Evolutionary conservation across 1,140 invertebrate genomes (phyloP), one percentile per base, ranked within the genome.

Genomic region (Aricia agestis): DNA sequence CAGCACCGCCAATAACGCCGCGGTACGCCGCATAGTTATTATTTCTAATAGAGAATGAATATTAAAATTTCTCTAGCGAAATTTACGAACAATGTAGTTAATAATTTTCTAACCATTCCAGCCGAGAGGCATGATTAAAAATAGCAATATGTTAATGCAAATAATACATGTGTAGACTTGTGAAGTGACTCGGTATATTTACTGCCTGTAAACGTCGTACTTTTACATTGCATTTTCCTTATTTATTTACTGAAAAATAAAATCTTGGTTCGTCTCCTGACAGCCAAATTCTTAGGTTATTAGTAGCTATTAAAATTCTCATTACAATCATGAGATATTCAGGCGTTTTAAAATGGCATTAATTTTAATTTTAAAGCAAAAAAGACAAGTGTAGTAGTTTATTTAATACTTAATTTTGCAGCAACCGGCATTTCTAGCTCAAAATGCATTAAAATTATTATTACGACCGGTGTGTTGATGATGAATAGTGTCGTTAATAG

Each of bases 21-120:
- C 36, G 36, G 36, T 36, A 52, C 45, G 45, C 45, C 13, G 45
- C 45, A 52, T 15, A 13, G 45, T 52, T 52, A 52, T 52, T 52
- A 52, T 52, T 52, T 15, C 45, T 52, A 52, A 52, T 52, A 52
- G 45, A 52, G 45, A 52, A 52, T 52, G 45, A 52, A 52, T 52
- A 52, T 52, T 52, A 52, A 52, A 52, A 52, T 52, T 52, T 52
- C 45, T 52, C 11, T 15, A 52, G 45, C 45, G 6, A 52, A 52
- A 52, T 52, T 36, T 52, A 52, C 13, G 13, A 52, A 52, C 45
- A 52, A 52, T 52, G 45, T 52, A 52, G 45, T 10, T 15, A 52
- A 52, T 52, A 15, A 52, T 15, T 52, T 52, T 52, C 45, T 52
- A 52, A 52, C 45, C 45, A 52, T 52, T 13, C 45, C 45, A 52